Evolutionary conservation across 1,140 invertebrate species (phyloP).

Genomic region (Drosophila novamexicana): DNA sequence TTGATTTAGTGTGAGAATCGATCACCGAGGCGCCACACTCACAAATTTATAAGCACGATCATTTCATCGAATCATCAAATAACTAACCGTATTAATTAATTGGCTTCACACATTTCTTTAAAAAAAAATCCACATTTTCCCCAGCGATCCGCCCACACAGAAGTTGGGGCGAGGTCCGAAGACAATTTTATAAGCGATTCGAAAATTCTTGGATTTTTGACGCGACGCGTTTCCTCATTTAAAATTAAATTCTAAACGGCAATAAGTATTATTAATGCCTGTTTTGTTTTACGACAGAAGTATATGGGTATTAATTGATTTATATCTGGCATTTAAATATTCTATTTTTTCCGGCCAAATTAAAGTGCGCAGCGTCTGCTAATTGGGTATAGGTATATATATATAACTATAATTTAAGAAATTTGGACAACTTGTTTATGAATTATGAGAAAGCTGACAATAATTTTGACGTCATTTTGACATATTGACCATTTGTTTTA

Average conservation of each 20-base stretch:
- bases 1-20: slow-evolving; percentile 51
- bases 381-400: slow-evolving; percentile 18
- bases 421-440: slow-evolving; percentile 46
- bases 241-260: slow-evolving; percentile 66
- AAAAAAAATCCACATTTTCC: slow-evolving; percentile 5
- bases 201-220: slow-evolving; percentile 31
- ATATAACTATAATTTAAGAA: slow-evolving; percentile 15
- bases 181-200: slow-evolving; percentile 41
- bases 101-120: slow-evolving; percentile 7
- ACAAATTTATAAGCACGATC: slow-evolving; percentile 32
- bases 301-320: slow-evolving; percentile 60
- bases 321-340: slow-evolving; percentile 53
- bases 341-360: background rate
- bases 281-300: slow-evolving; percentile 39
- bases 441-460: slow-evolving; percentile 54
- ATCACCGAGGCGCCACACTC: slow-evolving; percentile 36
- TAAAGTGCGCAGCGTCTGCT: no score
- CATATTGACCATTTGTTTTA: slow-evolving; percentile 78
- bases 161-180: background rate
- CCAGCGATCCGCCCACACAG: slow-evolving; percentile 23
- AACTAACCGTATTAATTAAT: slow-evolving; percentile 50
- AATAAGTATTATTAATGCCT: slow-evolving; percentile 55
- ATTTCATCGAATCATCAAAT: slow-evolving; percentile 54
- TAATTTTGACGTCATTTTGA: slow-evolving; percentile 72
- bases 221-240: slow-evolving; percentile 52